Percentiles rank a stretch among this genome's conserved stretches.
Evolutionary conservation across 2,797 vertebrate genomes (phyloP).

Genomic region (Eulemur coronatus): DNA sequence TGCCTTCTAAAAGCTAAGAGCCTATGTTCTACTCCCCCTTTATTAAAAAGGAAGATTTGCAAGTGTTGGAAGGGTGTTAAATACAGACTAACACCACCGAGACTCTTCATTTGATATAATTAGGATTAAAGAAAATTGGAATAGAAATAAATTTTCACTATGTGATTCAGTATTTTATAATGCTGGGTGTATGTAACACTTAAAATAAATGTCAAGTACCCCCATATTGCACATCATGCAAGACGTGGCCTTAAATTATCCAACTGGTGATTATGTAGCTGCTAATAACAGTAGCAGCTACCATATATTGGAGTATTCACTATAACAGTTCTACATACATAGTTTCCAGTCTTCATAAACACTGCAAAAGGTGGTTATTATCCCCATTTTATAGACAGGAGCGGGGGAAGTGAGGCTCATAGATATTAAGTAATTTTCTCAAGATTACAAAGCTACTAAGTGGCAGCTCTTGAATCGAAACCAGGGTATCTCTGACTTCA

Average conservation of each 20-base stretch:
- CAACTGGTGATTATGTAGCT: background rate
- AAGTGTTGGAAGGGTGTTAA: background rate
- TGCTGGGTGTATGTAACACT: background rate
- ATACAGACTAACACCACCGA: background rate
- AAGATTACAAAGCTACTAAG: background rate
- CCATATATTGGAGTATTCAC: background rate
- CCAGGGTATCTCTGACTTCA: background rate
- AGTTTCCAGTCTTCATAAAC: background rate
- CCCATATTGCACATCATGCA: background rate
- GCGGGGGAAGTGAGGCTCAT: background rate
- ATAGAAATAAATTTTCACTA: constrained; percentile 11
- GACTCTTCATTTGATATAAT: background rate
- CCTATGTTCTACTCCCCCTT: background rate
- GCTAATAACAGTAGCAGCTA: background rate
- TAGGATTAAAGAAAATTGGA: background rate
- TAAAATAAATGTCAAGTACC: background rate
- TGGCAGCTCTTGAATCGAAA: background rate
- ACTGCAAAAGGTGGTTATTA: background rate
- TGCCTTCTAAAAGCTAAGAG: background rate
- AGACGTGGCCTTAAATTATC: background rate
- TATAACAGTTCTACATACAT: background rate
- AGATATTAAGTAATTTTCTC: background rate
- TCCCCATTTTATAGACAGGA: background rate
- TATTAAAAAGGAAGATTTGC: constrained; percentile 16
- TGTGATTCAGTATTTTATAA: constrained; percentile 15